These are phyloP conservation scores for Trypoxylus dichotomus DNA, from an alignment of 1,140 invertebrate genomes.

Conservation along the genomic window DNA sequence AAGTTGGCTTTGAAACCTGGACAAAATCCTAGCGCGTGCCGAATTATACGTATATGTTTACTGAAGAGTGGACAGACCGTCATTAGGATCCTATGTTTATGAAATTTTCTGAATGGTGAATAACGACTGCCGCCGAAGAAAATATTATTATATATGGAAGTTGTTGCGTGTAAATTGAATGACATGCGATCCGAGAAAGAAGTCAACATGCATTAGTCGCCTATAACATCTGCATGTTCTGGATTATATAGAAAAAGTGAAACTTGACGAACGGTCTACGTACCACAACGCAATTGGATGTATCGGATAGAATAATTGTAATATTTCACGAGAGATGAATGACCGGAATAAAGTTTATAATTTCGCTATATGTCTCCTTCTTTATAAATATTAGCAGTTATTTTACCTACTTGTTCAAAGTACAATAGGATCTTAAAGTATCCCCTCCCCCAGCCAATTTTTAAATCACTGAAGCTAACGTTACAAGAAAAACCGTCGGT, in stretches of 20 bases:
- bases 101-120: slow-evolving; percentile 15
- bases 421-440: too few relatives aligned
- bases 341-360: neutral
- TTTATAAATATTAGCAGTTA: too few relatives aligned
- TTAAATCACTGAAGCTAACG: too few relatives aligned
- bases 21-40: slow-evolving; percentile 17
- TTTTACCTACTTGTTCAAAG: too few relatives aligned
- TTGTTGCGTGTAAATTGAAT: slow-evolving; percentile 15
- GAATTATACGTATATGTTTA: slow-evolving; percentile 17
- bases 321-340: neutral
- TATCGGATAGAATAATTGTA: neutral
- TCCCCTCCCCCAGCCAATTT: too few relatives aligned
- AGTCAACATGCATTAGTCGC: slow-evolving; percentile 9
- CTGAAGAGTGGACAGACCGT: slow-evolving; percentile 6
- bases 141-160: slow-evolving; percentile 15
- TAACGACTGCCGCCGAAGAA: neutral
- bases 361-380: neutral
- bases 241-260: slow-evolving; percentile 23
- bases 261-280: neutral
- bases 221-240: neutral
- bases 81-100: neutral
- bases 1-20: neutral
- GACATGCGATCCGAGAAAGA: slow-evolving; percentile 16
- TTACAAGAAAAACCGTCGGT: too few relatives aligned
- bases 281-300: neutral